Evolutionary conservation across 2,797 vertebrate genomes (phyloP).

Genomic region (Lophius americanus): DNA sequence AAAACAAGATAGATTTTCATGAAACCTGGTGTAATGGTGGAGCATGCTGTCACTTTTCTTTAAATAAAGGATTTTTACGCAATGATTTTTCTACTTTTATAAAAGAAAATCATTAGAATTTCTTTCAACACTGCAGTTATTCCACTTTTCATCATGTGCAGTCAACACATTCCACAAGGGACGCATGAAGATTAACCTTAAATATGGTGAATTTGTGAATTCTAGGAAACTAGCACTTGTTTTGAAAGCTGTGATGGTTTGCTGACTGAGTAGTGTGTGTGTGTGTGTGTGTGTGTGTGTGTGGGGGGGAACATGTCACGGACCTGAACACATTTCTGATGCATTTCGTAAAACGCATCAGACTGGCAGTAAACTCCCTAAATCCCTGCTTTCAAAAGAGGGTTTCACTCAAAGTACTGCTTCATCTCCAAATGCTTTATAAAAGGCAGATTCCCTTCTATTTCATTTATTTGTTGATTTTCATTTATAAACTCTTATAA

Average conservation of each 20-base stretch:
- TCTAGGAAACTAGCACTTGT: not conserved
- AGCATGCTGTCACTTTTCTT: too few species aligned
- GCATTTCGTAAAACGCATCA: slow-evolving; percentile 7
- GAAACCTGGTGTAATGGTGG: too few species aligned
- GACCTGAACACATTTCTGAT: not conserved
- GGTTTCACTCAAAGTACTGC: not conserved
- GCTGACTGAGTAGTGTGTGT: slow-evolving; percentile 6
- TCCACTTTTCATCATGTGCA: not conserved
- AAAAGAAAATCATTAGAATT: too few species aligned
- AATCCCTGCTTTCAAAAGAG: slow-evolving; percentile 12
- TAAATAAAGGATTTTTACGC: too few species aligned
- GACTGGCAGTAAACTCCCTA: slow-evolving; percentile 9
- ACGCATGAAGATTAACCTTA: not conserved
- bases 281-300: too few species aligned
- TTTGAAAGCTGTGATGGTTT: not conserved
- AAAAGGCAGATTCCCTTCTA: too few species aligned
- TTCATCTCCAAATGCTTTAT: slow-evolving; percentile 20
- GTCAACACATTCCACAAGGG: not conserved
- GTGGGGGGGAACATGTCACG: not conserved
- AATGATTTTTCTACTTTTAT: too few species aligned
- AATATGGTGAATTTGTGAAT: not conserved
- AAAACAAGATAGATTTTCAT: too few species aligned
- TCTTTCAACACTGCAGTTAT: too few species aligned
- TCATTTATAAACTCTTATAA: too few species aligned
- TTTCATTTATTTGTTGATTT: too few species aligned